Percentiles rank a stretch among this genome's conserved stretches.
These are phyloP conservation scores for Synanthedon myopaeformis DNA, from an alignment of 2,888 invertebrate genomes.

Conservation along the genomic window DNA sequence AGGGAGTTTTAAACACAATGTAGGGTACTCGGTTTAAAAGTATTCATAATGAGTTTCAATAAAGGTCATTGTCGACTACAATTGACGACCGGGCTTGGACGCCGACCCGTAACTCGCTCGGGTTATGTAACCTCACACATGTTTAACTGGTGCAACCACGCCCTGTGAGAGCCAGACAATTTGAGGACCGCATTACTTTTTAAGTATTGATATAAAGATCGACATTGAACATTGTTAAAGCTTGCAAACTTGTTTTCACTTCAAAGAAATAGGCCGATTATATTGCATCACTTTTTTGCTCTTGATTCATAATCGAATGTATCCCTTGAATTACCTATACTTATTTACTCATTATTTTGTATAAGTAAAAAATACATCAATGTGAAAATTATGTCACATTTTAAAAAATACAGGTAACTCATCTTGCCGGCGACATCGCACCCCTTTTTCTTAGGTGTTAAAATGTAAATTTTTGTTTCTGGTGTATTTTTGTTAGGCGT, in stretches of 20 bases:
- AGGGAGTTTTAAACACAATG: slow-evolving; percentile 5
- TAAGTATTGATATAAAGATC: neutral
- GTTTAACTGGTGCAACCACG: slow-evolving; percentile 22
- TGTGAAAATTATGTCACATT: no score
- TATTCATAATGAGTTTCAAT: slow-evolving; percentile 10
- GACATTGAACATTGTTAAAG: neutral
- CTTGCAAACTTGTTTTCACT: neutral
- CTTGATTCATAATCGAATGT: no score
- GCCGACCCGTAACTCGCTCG: neutral
- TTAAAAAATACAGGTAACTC: no score
- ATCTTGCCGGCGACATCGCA: no score
- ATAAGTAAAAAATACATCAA: no score
- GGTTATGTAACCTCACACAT: neutral
- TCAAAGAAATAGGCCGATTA: no score
- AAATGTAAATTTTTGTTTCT: no score
- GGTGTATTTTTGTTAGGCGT: no score
- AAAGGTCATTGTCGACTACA: slow-evolving; percentile 36
- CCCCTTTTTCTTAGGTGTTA: no score
- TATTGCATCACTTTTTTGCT: no score
- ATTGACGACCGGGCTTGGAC: slow-evolving; percentile 13
- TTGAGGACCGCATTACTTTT: neutral
- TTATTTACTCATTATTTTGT: no score
- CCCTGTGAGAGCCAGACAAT: slow-evolving; percentile 13
- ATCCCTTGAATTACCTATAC: no score
- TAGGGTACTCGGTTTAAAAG: slow-evolving; percentile 24